Evolutionary conservation across 2,888 invertebrate genomes (phyloP), one percentile per base, ranked within the genome.

Genomic region (Melinaea marsaeus): DNA sequence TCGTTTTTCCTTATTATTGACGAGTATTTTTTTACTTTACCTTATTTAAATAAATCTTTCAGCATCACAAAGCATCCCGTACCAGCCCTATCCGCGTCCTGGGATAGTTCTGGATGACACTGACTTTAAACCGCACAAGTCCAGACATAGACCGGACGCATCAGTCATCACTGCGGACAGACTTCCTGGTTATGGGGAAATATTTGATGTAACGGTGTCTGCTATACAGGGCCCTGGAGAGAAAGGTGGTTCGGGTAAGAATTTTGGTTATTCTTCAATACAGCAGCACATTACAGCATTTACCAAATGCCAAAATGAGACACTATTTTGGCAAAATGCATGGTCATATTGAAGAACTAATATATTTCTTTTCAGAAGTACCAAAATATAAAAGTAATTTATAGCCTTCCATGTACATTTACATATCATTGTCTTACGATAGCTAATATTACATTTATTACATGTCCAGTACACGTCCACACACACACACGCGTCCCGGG

Each of bases 21-120:
- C 32, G 3, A 51, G 9, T 51, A 51, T 48, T 6, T 45, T 9
- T 13, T n/a, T 46, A 46, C 13, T 46, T 46, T 46, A 46, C 46
- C 46, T 46, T 9, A 46, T 22, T 1, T 22, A 22, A n/a, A 32
- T 22, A 35, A 3, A 59, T 4, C 77, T 77, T 42, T 33, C 78
- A 88, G 86, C 88, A 37, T 81, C 88, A 0, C 84, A 85, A 75
- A 82, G 83, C 3, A 88, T 90, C 42, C 90, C 92, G 0, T 91
- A 93, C 83, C 90, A 92, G 55, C 92, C 94, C 0, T 96, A 96
- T 35, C 95, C 96, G 0, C 91, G 96, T 9, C 96, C 96, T 0
- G 97, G 97, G 32, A 96, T 97, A 62, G 97, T 97, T 0, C 86
- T 97, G 13, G 96, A 97, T 70, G 97, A 97, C 77, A 93, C 95